Evolutionary conservation across 2,797 vertebrate species (phyloP).

Genomic region (Botia kubotai): DNA sequence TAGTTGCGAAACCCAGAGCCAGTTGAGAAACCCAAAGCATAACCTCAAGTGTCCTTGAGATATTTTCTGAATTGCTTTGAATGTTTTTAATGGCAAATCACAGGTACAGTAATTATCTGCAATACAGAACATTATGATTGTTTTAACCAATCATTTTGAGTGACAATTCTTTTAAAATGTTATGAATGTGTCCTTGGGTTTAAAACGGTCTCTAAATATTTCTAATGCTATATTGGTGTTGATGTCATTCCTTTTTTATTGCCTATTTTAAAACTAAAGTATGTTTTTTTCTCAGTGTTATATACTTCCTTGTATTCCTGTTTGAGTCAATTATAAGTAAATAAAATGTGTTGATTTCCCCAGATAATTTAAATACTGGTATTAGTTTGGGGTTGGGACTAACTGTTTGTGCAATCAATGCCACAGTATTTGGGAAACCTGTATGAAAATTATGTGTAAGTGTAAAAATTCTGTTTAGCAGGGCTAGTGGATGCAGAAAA

Average conservation of each 20-base stretch:
- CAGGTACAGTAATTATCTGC: slow-evolving; percentile 66
- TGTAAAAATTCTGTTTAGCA: neutral
- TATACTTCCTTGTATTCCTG: too few relatives aligned
- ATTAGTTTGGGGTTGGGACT: neutral
- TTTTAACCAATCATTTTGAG: slow-evolving; percentile 61
- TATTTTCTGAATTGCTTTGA: slow-evolving; percentile 72
- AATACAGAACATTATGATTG: slow-evolving; percentile 63
- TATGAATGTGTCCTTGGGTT: neutral
- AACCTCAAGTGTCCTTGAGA: slow-evolving; percentile 76
- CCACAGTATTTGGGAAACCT: neutral
- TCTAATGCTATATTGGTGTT: slow-evolving; percentile 8
- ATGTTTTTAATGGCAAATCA: slow-evolving; percentile 70
- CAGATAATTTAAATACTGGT: neutral
- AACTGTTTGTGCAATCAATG: neutral
- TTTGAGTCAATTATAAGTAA: neutral
- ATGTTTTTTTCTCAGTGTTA: neutral
- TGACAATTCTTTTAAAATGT: slow-evolving; percentile 46
- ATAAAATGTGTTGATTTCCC: neutral
- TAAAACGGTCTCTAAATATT: slow-evolving; percentile 5
- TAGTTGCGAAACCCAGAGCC: slow-evolving; percentile 59
- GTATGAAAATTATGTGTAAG: neutral
- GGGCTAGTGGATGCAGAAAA: neutral
- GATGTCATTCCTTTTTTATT: slow-evolving; percentile 24
- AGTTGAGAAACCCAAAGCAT: slow-evolving; percentile 68
- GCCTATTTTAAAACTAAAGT: neutral